Conservation (phyloP, 2,888 invertebrate genomes). For the Drosophila mercatorum region DNA sequence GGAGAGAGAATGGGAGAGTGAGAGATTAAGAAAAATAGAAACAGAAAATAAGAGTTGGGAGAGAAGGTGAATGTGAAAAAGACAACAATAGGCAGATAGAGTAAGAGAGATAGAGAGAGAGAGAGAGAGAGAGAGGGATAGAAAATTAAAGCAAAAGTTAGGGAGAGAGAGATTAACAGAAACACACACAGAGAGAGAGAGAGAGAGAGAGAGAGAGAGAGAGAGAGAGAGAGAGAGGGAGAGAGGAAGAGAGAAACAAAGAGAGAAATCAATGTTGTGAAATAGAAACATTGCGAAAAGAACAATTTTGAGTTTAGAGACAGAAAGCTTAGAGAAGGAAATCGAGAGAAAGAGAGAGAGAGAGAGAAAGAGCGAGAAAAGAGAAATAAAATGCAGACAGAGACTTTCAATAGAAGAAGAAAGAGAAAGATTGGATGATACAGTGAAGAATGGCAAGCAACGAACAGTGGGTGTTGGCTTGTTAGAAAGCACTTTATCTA, state of each 20-base stretch:
- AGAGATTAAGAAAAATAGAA: background rate
- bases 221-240: background rate
- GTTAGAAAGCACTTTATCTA: conserved; percentile 30
- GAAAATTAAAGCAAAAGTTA: background rate
- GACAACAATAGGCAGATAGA: background rate
- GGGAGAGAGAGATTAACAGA: background rate
- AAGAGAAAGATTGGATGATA: background rate
- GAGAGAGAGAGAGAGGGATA: background rate
- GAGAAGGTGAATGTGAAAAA: background rate
- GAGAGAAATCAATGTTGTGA: background rate
- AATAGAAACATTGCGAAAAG: too few species aligned
- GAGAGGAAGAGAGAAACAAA: background rate
- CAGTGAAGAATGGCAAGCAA: background rate
- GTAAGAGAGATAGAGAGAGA: background rate
- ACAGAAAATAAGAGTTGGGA: too few species aligned
- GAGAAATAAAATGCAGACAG: too few species aligned
- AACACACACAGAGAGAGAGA: background rate
- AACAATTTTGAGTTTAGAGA: background rate
- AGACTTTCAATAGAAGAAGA: background rate
- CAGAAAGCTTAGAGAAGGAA: too few species aligned
- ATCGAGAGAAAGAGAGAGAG: too few species aligned
- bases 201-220: background rate
- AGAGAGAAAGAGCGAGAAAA: background rate
- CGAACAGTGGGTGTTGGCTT: background rate
- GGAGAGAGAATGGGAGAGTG: background rate